Evolutionary conservation across 1,140 invertebrate species (phyloP), one percentile per base, ranked within the genome.

Genomic region (Ceratina australensis): DNA sequence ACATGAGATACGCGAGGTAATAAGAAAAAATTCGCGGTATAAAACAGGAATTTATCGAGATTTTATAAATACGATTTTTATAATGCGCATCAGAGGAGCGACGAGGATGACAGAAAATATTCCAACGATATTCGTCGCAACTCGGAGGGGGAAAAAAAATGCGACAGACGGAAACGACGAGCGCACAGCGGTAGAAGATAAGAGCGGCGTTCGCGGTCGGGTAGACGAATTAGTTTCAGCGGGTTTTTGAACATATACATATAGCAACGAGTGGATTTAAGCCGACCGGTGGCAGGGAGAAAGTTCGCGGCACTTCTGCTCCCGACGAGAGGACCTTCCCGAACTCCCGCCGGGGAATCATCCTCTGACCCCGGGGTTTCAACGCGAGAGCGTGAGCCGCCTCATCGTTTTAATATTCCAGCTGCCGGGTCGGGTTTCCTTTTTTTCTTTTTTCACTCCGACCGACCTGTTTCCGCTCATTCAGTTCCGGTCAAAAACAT

Each of bases 361-460:
- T 66, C 57, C 64, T 56, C 66, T 47, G 56, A 33, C 73, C 65
- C 20, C 28, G 16, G 49, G 33, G 15, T 72, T 72, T 78, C 24
- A 15, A 26, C n/a, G 67, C 72, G 49, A 52, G 65, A 33, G 26
- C 10, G 20, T n/a, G 61, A 18, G 26, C 28, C 28, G 20, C 47
- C 54, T 59, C 42, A 47, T 74, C 65, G 77, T 80, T 83, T 83
- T 83, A 83, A 84, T 83, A 75, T 79, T 65, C 59, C 57, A 22
- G 28, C 28, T 33, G 28, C 20, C 24, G 65, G 12, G 5, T 8
- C 3, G 42, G n/a, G n/a, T n/a, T n/a, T 4, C 15, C n/a, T 56
- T 56, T 67, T 59, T 12, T 33, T 47, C n/a, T 18, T n/a, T 18
- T 4, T 33, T 5, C 28, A n/a, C 20, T 50, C 56, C 52, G 18